phyloP scores from a whole-genome alignment of 2,113 vertebrate genomes.

The Psilopsiagon aurifrons region DNA sequence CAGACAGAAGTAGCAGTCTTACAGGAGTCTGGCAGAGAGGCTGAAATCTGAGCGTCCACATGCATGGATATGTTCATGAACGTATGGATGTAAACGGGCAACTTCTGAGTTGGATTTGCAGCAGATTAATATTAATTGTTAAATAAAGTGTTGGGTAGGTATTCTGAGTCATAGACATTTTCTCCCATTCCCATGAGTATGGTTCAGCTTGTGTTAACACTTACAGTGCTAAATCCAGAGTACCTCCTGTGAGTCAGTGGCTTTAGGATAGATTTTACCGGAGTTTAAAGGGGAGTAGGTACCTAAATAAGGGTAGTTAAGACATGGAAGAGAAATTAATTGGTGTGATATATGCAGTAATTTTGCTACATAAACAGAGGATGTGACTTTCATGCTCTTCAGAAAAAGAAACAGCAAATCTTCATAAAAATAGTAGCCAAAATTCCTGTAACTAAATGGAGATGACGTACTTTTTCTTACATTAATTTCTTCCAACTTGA shows the following conservation, averaged over 20 bases:
- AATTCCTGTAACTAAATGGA: neutral
- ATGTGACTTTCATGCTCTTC: neutral
- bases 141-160: neutral
- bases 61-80: fast-evolving
- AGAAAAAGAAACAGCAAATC: neutral
- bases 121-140: neutral
- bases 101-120: neutral
- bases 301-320: neutral
- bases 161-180: neutral
- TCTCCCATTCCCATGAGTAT: neutral
- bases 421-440: neutral
- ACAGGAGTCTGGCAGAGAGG: neutral
- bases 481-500: neutral
- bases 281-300: neutral
- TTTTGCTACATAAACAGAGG: neutral
- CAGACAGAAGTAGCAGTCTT: neutral
- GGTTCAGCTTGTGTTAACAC: neutral
- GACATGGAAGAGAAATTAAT: neutral
- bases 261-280: neutral
- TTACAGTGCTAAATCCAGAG: neutral
- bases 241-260: neutral
- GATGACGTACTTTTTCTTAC: neutral
- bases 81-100: neutral
- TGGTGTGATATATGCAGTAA: neutral
- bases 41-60: neutral